A percentile compares a stretch with the other conserved stretches of the same genome.
Evolutionary conservation across 1,140 invertebrate genomes (phyloP).

Genomic region (Tachypleus tridentatus): DNA sequence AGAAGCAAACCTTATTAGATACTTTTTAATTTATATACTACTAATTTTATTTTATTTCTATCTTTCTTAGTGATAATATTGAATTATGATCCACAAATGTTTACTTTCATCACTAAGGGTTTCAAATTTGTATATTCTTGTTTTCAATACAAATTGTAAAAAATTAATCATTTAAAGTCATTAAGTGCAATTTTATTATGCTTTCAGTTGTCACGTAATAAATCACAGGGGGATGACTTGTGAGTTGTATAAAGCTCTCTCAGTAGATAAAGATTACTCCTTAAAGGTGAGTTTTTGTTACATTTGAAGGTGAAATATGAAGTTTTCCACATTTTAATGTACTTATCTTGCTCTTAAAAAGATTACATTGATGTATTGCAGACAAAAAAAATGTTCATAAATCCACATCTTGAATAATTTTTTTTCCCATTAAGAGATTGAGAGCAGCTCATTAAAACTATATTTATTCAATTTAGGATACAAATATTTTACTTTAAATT

Average conservation of each 20-base stretch:
- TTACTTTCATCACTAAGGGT: slow-evolving; percentile 5
- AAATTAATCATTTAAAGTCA: not conserved
- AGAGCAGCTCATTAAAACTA: too few relatives aligned
- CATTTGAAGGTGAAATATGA: not conserved
- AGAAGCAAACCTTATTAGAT: too few relatives aligned
- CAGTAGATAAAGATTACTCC: slow-evolving; percentile 9
- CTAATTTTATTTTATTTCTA: too few relatives aligned
- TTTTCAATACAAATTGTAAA: not conserved
- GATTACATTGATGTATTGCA: not conserved
- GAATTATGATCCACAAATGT: not conserved
- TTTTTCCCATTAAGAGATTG: too few relatives aligned
- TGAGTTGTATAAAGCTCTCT: slow-evolving; percentile 5
- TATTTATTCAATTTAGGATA: too few relatives aligned
- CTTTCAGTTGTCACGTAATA: too few relatives aligned
- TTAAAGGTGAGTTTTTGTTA: slow-evolving; percentile 13
- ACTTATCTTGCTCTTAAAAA: not conserved
- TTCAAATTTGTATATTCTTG: not conserved
- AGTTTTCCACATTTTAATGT: not conserved
- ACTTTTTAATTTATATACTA: too few relatives aligned
- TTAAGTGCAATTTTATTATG: not conserved
- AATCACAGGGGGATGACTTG: slow-evolving; percentile 10
- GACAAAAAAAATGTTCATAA: too few relatives aligned
- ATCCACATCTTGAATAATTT: too few relatives aligned
- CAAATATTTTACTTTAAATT: too few relatives aligned
- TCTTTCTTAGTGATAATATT: not conserved